Percentiles rank a stretch among this genome's conserved stretches.
These are phyloP conservation scores for Eulemur coronatus DNA, from an alignment of 2,797 vertebrate genomes.

Conservation along the genomic window DNA sequence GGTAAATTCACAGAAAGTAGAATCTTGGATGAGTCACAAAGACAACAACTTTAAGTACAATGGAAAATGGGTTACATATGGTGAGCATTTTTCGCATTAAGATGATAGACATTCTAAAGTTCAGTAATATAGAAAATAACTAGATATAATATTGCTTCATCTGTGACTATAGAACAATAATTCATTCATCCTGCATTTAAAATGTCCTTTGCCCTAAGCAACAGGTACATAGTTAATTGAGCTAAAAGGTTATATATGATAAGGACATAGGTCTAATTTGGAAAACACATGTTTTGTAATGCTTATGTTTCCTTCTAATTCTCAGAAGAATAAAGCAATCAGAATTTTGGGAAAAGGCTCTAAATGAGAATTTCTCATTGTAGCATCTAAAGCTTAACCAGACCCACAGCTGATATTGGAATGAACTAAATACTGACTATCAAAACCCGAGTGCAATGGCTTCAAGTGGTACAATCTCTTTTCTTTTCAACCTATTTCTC, in stretches of 20 bases:
- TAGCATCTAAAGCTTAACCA: background rate
- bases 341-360: background rate
- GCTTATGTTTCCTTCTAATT: background rate
- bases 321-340: background rate
- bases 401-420: background rate
- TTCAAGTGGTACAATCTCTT: background rate
- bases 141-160: background rate
- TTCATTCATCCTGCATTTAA: background rate
- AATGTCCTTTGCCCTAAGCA: background rate
- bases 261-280: slow-evolving; percentile 16
- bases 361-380: background rate
- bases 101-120: background rate
- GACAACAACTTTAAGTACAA: slow-evolving; percentile 50
- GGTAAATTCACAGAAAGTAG: slow-evolving; percentile 54
- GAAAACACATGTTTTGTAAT: background rate
- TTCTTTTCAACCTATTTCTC: background rate
- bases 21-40: slow-evolving; percentile 57
- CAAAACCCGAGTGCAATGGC: background rate
- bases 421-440: background rate
- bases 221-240: background rate
- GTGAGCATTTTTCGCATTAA: slow-evolving; percentile 19
- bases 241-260: slow-evolving; percentile 6
- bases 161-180: background rate
- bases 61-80: slow-evolving; percentile 57
- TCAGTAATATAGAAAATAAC: slow-evolving; percentile 4